Evolutionary conservation across 2,797 vertebrate species (phyloP), one percentile per base, ranked within the genome.

Genomic region (Rhadinocentrus ornatus): DNA sequence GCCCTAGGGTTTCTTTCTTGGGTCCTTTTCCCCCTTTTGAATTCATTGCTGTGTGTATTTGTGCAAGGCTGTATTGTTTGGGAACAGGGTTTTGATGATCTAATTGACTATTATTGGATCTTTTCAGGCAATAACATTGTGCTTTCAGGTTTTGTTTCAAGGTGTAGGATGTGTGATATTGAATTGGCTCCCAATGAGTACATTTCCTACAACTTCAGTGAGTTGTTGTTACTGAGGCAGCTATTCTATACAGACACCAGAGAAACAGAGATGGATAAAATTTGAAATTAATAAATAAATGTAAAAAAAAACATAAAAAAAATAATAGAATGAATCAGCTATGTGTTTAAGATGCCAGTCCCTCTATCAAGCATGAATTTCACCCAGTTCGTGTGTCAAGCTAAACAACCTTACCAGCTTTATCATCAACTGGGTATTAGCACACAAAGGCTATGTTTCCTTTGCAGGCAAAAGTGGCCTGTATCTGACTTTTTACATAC

Each of bases 91-190:
- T 92, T 93, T 92, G 90, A 94, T 93, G 86, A 91, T 91, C 85
- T 92, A 94, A 94, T 93, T 93, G 92, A 84, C 88, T 87, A 89
- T 93, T 92, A 91, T 92, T 92, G 90, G 79, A 89, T 92, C 86
- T 93, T 92, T 94, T 91, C 82, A 89, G 92, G 89, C 88, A 87
- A 86, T 87, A 87, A 81, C 73, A 71, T 80, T 78, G 76, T 59
- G 80, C 60, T 81, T 77, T 88, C 80, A 74, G 80, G 74, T 91
- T 90, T 88, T 82, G 74, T 92, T 91, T 89, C 77, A 88, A 90
- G 86, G 88, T 90, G 82, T 83, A 83, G 81, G 82, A 62, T 83
- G 73, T 69, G 66, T 85, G 80, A 86, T 90, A 89, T 81, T 83
- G 82, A 88, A 84, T 87, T 27, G 56, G 88, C 74, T 86, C 52